A percentile compares a stretch with the other conserved stretches of the same genome.
Conservation (phyloP, 2,888 invertebrate genomes). For the Eustalomyia histrio region DNA sequence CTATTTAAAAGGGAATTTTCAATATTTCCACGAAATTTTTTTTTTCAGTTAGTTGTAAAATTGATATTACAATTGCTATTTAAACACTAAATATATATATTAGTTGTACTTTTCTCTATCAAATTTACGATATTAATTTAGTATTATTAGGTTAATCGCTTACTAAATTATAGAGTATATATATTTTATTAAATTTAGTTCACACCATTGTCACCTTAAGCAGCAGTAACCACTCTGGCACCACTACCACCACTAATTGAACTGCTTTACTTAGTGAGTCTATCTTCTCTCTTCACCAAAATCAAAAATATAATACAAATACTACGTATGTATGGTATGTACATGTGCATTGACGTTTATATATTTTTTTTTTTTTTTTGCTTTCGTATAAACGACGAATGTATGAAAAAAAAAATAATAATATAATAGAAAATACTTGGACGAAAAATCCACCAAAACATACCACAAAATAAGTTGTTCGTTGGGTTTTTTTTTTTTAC, state of each 20-base stretch:
- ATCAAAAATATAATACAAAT: conserved; percentile 10
- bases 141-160: conserved; percentile 7
- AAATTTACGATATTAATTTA: background rate
- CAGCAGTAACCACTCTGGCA: conserved; percentile 84
- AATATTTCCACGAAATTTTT: background rate
- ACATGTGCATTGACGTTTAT: conserved; percentile 21
- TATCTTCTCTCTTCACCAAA: conserved; percentile 16
- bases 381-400: background rate
- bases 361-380: conserved; percentile 13
- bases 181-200: conserved; percentile 37
- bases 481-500: conserved; percentile 48
- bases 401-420: conserved; percentile 42
- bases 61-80: background rate
- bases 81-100: conserved; percentile 4
- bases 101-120: conserved; percentile 6
- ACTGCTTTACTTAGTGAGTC: conserved; percentile 88
- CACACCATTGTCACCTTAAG: conserved; percentile 51
- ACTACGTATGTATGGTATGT: background rate
- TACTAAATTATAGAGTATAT: conserved; percentile 24
- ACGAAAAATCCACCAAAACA: conserved; percentile 40
- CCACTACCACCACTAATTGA: conserved; percentile 90
- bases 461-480: conserved; percentile 47
- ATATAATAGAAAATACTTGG: conserved; percentile 16
- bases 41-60: conserved; percentile 5
- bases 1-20: conserved; percentile 39